Conservation (phyloP, 2,888 invertebrate genomes). For the Achlya flavicornis region DNA sequence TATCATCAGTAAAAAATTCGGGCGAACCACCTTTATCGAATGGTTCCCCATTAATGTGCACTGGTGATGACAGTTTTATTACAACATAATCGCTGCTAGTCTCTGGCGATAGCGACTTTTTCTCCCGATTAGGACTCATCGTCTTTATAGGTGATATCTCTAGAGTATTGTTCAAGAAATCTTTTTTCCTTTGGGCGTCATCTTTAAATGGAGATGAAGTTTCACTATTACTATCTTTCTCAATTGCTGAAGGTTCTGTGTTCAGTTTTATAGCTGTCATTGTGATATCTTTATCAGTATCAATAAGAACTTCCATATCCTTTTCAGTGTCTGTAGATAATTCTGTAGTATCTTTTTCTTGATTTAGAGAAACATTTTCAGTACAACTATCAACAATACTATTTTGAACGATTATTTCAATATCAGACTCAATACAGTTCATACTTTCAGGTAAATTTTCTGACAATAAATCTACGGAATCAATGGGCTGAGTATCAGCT, state of each 20-base stretch:
- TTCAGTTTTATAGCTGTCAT: conserved; percentile 37
- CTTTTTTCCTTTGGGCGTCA: conserved; percentile 70
- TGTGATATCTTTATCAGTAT: conserved; percentile 38
- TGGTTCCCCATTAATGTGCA: conserved; percentile 70
- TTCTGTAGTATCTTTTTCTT: conserved; percentile 12
- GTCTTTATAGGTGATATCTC: conserved; percentile 85
- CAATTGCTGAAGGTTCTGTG: conserved; percentile 17
- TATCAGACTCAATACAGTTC: conserved; percentile 15
- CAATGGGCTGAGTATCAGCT: conserved; percentile 64
- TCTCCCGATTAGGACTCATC: conserved; percentile 63
- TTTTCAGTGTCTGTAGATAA: conserved; percentile 16
- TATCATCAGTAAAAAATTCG: conserved; percentile 78
- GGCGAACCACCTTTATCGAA: conserved; percentile 67
- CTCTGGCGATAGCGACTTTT: conserved; percentile 63
- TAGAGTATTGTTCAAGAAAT: conserved; percentile 82
- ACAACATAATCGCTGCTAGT: conserved; percentile 67
- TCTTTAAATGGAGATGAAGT: conserved; percentile 71
- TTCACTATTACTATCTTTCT: conserved; percentile 40
- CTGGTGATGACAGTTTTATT: conserved; percentile 67
- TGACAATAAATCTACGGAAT: conserved; percentile 36
- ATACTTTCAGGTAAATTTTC: conserved; percentile 16
- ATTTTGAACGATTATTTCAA: not conserved
- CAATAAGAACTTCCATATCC: conserved; percentile 12
- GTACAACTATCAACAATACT: conserved; percentile 7
- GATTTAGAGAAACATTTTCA: conserved; percentile 15